phyloP scores from a whole-genome alignment of 2,797 vertebrate species.

The Anguilla anguilla region DNA sequence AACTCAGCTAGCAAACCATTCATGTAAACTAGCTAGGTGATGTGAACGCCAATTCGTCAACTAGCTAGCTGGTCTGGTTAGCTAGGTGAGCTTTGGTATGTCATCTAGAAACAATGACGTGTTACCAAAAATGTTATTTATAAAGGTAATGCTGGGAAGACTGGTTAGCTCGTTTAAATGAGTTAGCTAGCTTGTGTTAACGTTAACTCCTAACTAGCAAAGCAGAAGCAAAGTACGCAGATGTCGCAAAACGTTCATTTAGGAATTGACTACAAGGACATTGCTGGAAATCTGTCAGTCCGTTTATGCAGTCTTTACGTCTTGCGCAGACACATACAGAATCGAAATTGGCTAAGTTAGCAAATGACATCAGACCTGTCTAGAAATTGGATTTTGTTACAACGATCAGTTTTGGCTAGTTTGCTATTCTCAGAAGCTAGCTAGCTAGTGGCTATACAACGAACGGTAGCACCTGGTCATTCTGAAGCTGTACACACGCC shows the following conservation, averaged over 20 bases:
- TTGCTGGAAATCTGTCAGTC: background rate
- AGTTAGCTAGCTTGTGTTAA: too few relatives aligned
- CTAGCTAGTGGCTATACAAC: background rate
- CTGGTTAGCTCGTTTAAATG: too few relatives aligned
- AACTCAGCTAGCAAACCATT: too few relatives aligned
- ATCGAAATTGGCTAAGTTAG: background rate
- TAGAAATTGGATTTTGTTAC: too few relatives aligned
- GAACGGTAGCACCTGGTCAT: background rate
- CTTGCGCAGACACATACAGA: background rate
- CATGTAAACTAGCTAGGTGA: too few relatives aligned
- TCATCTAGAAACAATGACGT: too few relatives aligned
- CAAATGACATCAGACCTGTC: background rate
- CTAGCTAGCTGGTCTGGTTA: too few relatives aligned
- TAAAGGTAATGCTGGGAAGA: too few relatives aligned
- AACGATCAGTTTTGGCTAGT: background rate
- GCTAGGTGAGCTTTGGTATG: too few relatives aligned
- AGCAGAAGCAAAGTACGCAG: background rate
- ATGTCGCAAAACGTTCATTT: background rate
- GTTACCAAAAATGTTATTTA: too few relatives aligned
- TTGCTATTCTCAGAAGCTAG: background rate
- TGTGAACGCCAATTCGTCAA: too few relatives aligned
- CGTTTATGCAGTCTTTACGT: background rate
- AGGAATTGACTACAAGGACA: conserved; percentile 9
- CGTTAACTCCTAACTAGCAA: too few relatives aligned
- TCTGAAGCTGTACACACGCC: background rate